These are phyloP conservation scores for Anguilla obscura DNA, from an alignment of 2,797 vertebrate genomes.

Conservation along the genomic window DNA sequence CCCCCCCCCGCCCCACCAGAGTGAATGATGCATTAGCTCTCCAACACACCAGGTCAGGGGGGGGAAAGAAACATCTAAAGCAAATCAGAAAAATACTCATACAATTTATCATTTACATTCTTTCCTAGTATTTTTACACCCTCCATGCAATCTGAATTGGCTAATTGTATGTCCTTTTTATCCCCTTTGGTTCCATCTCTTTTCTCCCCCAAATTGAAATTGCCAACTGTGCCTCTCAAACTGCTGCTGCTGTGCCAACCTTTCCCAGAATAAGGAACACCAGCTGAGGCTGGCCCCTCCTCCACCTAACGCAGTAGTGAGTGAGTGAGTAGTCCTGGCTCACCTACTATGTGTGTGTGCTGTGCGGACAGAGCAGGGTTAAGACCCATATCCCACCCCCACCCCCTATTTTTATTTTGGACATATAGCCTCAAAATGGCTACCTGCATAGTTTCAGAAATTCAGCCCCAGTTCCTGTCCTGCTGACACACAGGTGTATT, in stretches of 20 bases:
- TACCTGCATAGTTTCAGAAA: background rate
- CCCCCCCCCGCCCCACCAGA: background rate
- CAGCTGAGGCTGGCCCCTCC: no score
- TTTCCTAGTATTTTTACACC: background rate
- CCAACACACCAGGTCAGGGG: background rate
- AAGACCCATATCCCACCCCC: background rate
- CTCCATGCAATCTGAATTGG: background rate
- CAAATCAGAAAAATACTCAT: background rate
- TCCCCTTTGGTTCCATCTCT: background rate
- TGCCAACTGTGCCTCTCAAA: conserved; percentile 29
- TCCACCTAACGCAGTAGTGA: no score
- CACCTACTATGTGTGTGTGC: conserved; percentile 34
- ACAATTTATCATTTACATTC: background rate
- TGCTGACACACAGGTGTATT: background rate
- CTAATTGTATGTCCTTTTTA: background rate
- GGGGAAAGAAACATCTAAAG: background rate
- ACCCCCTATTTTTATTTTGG: background rate
- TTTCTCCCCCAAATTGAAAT: background rate
- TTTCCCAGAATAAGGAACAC: no score
- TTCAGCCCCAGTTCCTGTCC: conserved; percentile 28
- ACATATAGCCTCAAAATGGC: background rate
- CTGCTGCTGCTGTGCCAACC: conserved; percentile 40
- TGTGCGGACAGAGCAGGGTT: background rate
- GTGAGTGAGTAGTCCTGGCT: conserved; percentile 39
- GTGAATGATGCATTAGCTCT: background rate